Evolutionary conservation across 1,140 invertebrate genomes (phyloP).

Genomic region (Monomorium pharaonis): DNA sequence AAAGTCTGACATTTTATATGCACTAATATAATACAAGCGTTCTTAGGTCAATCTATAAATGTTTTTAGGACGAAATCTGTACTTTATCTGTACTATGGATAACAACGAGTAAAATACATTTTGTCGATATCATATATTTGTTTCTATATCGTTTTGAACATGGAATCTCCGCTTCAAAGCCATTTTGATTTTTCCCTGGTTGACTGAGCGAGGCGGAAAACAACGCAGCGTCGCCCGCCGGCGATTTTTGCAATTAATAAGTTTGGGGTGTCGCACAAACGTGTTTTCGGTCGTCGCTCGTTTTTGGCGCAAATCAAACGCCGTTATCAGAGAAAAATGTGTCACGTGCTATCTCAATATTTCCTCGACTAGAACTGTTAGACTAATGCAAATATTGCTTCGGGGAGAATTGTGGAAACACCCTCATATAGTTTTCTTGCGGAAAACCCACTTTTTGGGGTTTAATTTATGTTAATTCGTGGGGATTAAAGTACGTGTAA

Average conservation of each 20-base stretch:
- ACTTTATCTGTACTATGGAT: too few relatives aligned
- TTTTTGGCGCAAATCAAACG: conserved; percentile 17
- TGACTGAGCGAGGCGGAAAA: background rate
- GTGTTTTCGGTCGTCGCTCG: background rate
- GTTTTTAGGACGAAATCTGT: background rate
- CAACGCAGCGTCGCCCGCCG: conserved; percentile 13
- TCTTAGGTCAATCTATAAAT: background rate
- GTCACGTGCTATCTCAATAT: conserved; percentile 12
- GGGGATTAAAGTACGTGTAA: background rate
- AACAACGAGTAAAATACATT: background rate
- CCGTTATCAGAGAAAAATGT: background rate
- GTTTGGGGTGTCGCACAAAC: conserved; percentile 29
- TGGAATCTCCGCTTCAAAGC: background rate
- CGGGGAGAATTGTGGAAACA: background rate
- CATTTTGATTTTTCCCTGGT: background rate
- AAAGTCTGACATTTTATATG: too few relatives aligned
- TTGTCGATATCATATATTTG: background rate
- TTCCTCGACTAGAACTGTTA: background rate
- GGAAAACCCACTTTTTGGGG: background rate
- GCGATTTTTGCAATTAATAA: conserved; percentile 71
- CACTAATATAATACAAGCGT: too few relatives aligned
- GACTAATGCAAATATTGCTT: background rate
- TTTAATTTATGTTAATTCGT: conserved; percentile 27
- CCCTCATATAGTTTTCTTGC: background rate
- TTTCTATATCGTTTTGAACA: background rate